Evolutionary conservation across 2,888 invertebrate genomes (phyloP), one percentile per base, ranked within the genome.

Genomic region (Dermolepida albohirtum): DNA sequence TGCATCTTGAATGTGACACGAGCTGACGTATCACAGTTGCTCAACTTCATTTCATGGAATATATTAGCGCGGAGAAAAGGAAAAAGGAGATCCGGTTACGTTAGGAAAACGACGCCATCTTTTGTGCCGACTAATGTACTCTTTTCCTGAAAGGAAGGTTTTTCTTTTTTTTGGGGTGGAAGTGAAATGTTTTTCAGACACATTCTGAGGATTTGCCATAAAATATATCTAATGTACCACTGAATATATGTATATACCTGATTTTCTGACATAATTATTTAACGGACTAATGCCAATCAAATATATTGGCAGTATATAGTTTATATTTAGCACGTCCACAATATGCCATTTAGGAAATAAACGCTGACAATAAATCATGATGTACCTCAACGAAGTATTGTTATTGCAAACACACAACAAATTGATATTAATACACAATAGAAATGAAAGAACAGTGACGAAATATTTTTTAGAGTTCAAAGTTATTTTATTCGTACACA

Each of bases 11-110:
- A 43, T 57, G 57, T 43, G 29, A 11, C 34, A 1, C 29, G 51
- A 14, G 29, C 29, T 51, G 57, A 14, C 27, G 27, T 41, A 12
- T 17, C 57, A 27, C 14, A 43, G 57, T 44, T 27, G 22, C n/a
- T 34, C 44, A 12, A 44, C 44, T 59, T 47, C 59, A 34, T 59
- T 29, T 59, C 44, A 12, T 22, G 43, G 34, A 12, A 47, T 59
- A 29, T 47, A 47, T 47, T 47, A 47, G 44, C 6, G 8, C 14
- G 55, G 11, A n/a, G 59, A 44, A 8, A 59, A 59, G 29, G 10
- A 34, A 41, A 40, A 14, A 27, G 10, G 5, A 34, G 44, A 59
- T 59, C 44, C 59, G 59, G 59, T 59, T 59, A 59, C 59, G 14
- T 8, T 16, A 16, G 47, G 29, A 29, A 59, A 14, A 44, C 59